phyloP scores from a whole-genome alignment of 2,113 vertebrate genomes.

The Halcyon senegalensis region DNA sequence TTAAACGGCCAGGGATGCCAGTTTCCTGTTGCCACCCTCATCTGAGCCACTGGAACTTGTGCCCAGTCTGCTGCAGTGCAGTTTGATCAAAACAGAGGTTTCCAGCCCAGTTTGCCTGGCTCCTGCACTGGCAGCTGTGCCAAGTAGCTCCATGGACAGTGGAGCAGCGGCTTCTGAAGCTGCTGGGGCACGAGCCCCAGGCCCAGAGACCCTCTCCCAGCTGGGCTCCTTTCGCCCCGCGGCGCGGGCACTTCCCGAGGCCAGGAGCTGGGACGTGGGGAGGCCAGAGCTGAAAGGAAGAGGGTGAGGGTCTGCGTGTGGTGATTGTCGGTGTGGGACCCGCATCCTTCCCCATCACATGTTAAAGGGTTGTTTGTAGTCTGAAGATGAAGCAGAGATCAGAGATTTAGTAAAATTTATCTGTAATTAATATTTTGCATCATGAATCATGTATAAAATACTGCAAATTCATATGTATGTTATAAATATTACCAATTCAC shows the following conservation, averaged over 20 bases:
- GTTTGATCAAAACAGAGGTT: neutral
- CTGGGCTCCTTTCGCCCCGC: neutral
- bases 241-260: neutral
- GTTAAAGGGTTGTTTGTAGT: constrained; percentile 25
- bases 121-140: neutral
- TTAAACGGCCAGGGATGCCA: fast-evolving
- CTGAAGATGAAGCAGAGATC: constrained; percentile 2
- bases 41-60: neutral
- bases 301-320: neutral
- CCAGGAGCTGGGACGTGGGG: fast-evolving
- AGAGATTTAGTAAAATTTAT: constrained; percentile 16
- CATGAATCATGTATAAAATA: constrained; percentile 61
- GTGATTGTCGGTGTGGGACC: neutral
- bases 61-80: neutral
- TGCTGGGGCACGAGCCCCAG: fast-evolving
- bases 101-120: neutral
- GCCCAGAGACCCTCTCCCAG: neutral
- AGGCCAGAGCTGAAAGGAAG: neutral
- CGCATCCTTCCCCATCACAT: neutral
- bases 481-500: constrained; percentile 17
- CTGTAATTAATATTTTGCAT: constrained; percentile 61
- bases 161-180: neutral
- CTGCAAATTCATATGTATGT: constrained; percentile 27
- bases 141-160: neutral
- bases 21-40: too few species aligned